Conservation (phyloP, 2,888 invertebrate species). For the Aphelenchoides bicaudatus region DNA sequence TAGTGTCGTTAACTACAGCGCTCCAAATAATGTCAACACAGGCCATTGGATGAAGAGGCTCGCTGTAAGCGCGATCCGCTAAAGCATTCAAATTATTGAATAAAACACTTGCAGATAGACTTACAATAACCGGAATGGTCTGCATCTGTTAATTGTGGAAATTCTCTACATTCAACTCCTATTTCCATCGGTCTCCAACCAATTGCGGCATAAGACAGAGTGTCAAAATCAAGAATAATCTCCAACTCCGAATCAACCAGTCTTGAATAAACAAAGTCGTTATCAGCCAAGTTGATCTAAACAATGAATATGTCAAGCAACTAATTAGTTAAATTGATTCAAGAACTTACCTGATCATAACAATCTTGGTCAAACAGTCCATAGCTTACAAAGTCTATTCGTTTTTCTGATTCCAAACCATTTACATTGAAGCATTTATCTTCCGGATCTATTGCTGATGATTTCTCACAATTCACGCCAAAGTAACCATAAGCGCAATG, state of each 20-base stretch:
- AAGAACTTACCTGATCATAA: conserved; percentile 35
- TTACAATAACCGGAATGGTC: not conserved
- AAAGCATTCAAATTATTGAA: no score
- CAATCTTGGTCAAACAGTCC: conserved; percentile 50
- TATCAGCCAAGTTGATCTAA: not conserved
- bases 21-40: conserved; percentile 4
- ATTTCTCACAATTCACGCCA: conserved; percentile 3
- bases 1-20: not conserved
- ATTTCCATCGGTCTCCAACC: conserved; percentile 51
- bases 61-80: conserved; percentile 6
- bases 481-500: not conserved
- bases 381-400: conserved; percentile 25
- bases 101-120: no score
- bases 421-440: conserved; percentile 28
- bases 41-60: not conserved
- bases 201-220: conserved; percentile 42
- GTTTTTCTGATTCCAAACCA: conserved; percentile 15
- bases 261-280: conserved; percentile 18
- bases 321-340: conserved; percentile 22
- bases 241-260: conserved; percentile 40
- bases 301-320: no score
- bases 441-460: not conserved
- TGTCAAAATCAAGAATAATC: conserved; percentile 46
- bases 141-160: not conserved
- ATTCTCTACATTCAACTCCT: conserved; percentile 42